Evolutionary conservation across 2,888 invertebrate genomes (phyloP).

Genomic region (Yponomeuta evonymella): DNA sequence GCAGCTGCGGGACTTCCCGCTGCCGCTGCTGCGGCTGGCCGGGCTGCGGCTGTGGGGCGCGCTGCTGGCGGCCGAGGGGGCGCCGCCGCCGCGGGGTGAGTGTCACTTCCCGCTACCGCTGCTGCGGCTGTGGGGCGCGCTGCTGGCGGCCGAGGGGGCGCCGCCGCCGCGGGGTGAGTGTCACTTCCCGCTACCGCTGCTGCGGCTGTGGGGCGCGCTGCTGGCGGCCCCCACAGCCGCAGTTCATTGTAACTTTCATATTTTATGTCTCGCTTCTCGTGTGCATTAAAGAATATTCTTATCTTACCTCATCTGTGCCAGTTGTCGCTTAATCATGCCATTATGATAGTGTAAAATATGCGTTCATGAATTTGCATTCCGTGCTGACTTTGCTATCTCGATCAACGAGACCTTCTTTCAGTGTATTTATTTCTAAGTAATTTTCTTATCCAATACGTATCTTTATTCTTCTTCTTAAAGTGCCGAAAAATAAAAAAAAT

Average conservation of each 20-base stretch:
- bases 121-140: conserved; percentile 90
- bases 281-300: no score
- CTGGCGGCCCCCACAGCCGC: conserved; percentile 79
- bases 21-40: conserved; percentile 90
- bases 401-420: no score
- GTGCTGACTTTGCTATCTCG: background rate
- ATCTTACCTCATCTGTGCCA: no score
- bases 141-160: conserved; percentile 92
- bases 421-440: no score
- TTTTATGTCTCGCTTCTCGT: no score
- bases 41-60: conserved; percentile 92
- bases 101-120: conserved; percentile 81
- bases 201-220: conserved; percentile 92
- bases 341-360: no score
- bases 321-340: no score
- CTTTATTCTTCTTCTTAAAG: no score
- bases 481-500: no score
- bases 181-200: conserved; percentile 82
- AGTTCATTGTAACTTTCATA: no score
- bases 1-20: conserved; percentile 95
- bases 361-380: background rate
- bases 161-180: conserved; percentile 79
- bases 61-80: conserved; percentile 92
- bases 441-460: no score
- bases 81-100: conserved; percentile 80